These are phyloP conservation scores for Cariama cristata DNA, from an alignment of 2,113 vertebrate genomes.

Conservation along the genomic window DNA sequence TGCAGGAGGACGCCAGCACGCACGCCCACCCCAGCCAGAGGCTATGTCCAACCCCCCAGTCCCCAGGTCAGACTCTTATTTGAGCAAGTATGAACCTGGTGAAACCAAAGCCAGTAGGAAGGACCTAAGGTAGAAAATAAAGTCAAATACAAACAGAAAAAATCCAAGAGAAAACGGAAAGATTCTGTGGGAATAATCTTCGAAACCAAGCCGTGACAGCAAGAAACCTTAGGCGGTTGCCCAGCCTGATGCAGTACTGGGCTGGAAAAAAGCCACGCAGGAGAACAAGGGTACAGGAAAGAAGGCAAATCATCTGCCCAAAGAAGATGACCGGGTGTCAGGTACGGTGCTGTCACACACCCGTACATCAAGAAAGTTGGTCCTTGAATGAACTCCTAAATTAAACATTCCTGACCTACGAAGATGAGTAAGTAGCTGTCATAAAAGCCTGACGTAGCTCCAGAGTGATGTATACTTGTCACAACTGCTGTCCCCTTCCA, in stretches of 20 bases:
- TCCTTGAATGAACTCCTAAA: not conserved
- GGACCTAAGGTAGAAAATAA: not conserved
- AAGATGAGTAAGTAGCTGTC: not conserved
- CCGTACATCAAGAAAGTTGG: not conserved
- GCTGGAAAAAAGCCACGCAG: not conserved
- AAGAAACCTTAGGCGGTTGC: fast-evolving
- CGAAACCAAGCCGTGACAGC: not conserved
- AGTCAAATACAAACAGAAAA: not conserved
- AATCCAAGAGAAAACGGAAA: not conserved
- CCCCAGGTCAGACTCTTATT: not conserved
- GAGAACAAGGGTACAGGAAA: not conserved
- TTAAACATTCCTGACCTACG: not conserved
- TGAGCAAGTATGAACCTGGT: not conserved
- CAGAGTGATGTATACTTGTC: not conserved
- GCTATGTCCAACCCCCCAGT: not conserved
- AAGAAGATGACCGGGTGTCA: not conserved
- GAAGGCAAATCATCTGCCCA: not conserved
- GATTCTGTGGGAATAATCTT: not conserved
- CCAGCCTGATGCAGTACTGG: not conserved
- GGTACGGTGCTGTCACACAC: not conserved
- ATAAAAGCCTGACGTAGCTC: not conserved
- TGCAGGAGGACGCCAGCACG: not conserved
- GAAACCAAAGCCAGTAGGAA: not conserved
- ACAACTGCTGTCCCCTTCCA: not conserved
- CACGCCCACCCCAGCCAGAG: not conserved